Base-by-base conservation (phyloP, 2,888 invertebrate genomes). In the Parnassius glacialis region DNA sequence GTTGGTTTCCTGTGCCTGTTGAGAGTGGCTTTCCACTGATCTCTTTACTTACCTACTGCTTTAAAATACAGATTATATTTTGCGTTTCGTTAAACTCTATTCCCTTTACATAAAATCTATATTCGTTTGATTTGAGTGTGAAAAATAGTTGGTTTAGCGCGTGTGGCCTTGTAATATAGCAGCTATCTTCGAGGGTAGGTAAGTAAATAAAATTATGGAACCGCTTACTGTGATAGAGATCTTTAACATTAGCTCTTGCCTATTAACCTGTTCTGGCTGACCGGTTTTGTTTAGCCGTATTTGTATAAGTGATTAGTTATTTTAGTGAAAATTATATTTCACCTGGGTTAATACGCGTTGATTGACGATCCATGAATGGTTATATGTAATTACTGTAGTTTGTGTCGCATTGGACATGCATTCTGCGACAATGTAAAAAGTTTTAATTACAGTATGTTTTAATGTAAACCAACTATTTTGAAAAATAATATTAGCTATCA, bases 1-100 rank as follows among this genome's bases (percentile, higher is more conserved):
- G 70, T 68, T 69, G 73, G 80, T 78, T 74, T 72, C 71, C 72
- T 81, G 75, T 72, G 69, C 70, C 67, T 72, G 66, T 66, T 65
- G 69, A 72, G 75, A 75, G 68, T 65, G 70, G 71, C 76, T 78
- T 80, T 78, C 76, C 73, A 78, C 73, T 76, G 77, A 70, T 75
- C 80, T 74, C 74, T 75, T 79, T 78, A 77, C 76, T 75, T 67
- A 73, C 70, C 70, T 76, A 73, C 72, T 67, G 69, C 68, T 71
- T 74, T 67, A 57, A 53, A 47, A 42, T 13, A 43, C 13, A 62
- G 65, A 67, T 56, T 68, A 68, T 64, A 64, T 56, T 57, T 64
- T 67, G 63, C 67, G 57, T 48, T 48, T 63, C 41, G 20, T 41
- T 57, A 45, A 11, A 47, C 47, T 25, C 48, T 74, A 68, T 60